Evolutionary conservation across 2,888 invertebrate genomes (phyloP), one percentile per base, ranked within the genome.

Genomic region (Tholera decimalis): DNA sequence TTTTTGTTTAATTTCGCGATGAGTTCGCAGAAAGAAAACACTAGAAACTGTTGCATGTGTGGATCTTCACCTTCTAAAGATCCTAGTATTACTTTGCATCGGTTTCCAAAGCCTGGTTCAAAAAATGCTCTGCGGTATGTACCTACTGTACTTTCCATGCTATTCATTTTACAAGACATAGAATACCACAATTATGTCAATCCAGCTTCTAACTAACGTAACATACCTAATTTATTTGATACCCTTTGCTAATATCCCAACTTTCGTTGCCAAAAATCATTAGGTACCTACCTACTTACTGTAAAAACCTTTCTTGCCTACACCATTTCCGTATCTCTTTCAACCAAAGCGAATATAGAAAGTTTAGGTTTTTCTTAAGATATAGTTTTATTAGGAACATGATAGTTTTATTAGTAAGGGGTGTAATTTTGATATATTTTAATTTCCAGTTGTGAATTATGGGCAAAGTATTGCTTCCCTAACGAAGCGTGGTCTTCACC

Each of bases 361-460:
- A n/a, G n/a, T n/a, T n/a, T n/a, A n/a, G n/a, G n/a, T n/a, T n/a
- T n/a, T n/a, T n/a, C n/a, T n/a, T n/a, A n/a, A n/a, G n/a, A n/a
- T n/a, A n/a, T n/a, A n/a, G n/a, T n/a, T n/a, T n/a, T n/a, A n/a
- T n/a, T n/a, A n/a, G n/a, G n/a, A 3, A 4, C 0, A 13, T 13
- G 3, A 35, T 13, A 35, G 0, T 13, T 13, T 13, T 3, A 35
- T 30, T 13, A 35, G 15, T 37, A 37, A n/a, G 15, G 15, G 13
- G 13, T 15, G 15, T 37, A 3, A 37, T 37, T 37, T 37, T 37
- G 7, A 37, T 37, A 37, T 33, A 24, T 18, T 20, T 44, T 43
- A 4, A 46, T 39, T 49, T 57, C 7, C 39, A 58, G 58, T n/a
- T 50, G 58, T 50, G 58, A 58, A 58, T 58, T 58, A 41, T 58